phyloP scores from a whole-genome alignment of 2,888 invertebrate species.

The Loripinus fragilis region DNA sequence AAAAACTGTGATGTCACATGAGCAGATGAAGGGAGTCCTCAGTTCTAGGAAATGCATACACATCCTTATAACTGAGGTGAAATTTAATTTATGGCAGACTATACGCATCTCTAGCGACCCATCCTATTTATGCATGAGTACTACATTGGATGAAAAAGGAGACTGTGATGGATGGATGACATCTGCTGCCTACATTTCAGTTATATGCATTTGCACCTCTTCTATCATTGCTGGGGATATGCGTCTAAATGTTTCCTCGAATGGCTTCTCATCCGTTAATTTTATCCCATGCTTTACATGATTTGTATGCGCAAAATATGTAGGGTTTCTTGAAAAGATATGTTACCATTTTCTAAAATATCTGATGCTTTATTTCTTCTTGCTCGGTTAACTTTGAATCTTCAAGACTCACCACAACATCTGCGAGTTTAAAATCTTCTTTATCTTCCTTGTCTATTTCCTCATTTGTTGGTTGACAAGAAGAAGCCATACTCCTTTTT shows the following conservation, averaged over 20 bases:
- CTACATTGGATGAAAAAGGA: no score
- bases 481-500: no score
- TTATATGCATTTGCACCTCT: background rate
- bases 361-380: background rate
- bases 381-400: background rate
- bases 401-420: background rate
- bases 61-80: background rate
- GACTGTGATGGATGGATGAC: background rate
- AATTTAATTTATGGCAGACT: background rate
- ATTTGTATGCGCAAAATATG: background rate
- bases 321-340: background rate
- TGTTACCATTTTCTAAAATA: background rate
- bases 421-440: background rate
- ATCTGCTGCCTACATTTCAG: background rate
- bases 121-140: background rate
- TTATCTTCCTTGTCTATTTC: background rate
- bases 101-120: background rate
- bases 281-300: background rate
- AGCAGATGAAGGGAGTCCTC: conserved; percentile 2
- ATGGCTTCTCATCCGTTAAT: background rate
- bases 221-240: background rate
- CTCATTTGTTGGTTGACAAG: no score
- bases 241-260: background rate
- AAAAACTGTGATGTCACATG: background rate
- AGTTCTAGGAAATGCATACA: background rate